Evolutionary conservation across 2,797 vertebrate species (phyloP).

Genomic region (Atherinosoma microstoma): DNA sequence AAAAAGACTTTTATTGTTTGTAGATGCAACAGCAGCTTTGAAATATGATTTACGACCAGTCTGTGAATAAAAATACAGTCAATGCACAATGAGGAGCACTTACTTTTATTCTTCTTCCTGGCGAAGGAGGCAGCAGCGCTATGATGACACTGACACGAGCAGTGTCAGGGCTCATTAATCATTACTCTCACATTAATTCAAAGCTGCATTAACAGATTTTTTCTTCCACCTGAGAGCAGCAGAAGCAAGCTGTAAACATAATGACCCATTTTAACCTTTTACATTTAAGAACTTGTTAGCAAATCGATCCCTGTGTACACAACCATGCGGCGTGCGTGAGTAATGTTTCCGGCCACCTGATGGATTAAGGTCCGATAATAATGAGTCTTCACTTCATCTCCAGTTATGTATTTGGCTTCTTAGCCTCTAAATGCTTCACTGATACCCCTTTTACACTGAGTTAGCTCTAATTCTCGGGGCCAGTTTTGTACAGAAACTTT

Average conservation of each 20-base stretch:
- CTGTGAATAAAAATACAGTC: background rate
- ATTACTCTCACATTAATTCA: constrained; percentile 6
- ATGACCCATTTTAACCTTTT: constrained; percentile 1
- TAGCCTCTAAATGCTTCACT: background rate
- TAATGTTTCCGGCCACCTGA: background rate
- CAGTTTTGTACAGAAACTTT: background rate
- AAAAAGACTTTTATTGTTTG: background rate
- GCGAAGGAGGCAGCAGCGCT: background rate
- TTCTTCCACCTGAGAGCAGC: constrained; percentile 23
- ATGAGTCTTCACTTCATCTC: background rate
- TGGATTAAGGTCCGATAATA: background rate
- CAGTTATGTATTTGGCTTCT: background rate
- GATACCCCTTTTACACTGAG: background rate
- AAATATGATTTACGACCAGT: constrained; percentile 2
- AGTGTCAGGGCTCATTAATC: background rate
- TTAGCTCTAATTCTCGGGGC: background rate
- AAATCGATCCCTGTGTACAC: background rate
- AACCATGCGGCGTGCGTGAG: background rate
- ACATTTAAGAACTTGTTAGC: background rate
- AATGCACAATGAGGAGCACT: background rate
- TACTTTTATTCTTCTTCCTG: background rate
- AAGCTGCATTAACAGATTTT: background rate
- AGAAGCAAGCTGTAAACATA: background rate
- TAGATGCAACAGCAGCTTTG: background rate
- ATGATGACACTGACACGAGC: background rate